Conservation (phyloP, 2,113 vertebrate genomes). For the Athene cunicularia region DNA sequence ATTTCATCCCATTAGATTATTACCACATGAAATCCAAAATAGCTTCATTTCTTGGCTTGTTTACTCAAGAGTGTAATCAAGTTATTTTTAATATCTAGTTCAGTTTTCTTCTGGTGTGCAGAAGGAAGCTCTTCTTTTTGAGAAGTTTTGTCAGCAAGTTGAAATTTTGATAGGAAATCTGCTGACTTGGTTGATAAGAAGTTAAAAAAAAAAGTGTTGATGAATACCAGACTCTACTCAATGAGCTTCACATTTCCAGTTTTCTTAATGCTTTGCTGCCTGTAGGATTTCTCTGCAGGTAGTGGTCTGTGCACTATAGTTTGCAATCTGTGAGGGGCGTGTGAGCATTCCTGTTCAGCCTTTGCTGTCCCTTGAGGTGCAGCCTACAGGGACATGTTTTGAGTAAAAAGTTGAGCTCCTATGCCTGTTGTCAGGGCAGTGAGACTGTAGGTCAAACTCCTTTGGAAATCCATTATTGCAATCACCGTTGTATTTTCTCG, state of each 20-base stretch:
- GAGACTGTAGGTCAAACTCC: neutral
- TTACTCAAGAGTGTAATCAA: neutral
- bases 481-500: neutral
- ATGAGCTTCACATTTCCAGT: neutral
- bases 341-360: neutral
- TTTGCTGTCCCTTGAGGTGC: neutral
- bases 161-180: neutral
- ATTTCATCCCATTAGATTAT: neutral
- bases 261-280: neutral
- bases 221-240: neutral
- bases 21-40: neutral
- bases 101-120: neutral
- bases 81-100: neutral
- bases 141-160: neutral
- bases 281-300: neutral
- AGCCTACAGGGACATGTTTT: neutral
- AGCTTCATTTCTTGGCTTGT: neutral
- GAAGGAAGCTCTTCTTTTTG: neutral
- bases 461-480: neutral
- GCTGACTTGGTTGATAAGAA: neutral
- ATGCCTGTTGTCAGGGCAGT: neutral
- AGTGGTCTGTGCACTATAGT: neutral
- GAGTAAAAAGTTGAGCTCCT: neutral
- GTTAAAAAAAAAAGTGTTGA: neutral
- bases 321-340: neutral